phyloP scores from a whole-genome alignment of 2,888 invertebrate species.

The Carabus problematicus region DNA sequence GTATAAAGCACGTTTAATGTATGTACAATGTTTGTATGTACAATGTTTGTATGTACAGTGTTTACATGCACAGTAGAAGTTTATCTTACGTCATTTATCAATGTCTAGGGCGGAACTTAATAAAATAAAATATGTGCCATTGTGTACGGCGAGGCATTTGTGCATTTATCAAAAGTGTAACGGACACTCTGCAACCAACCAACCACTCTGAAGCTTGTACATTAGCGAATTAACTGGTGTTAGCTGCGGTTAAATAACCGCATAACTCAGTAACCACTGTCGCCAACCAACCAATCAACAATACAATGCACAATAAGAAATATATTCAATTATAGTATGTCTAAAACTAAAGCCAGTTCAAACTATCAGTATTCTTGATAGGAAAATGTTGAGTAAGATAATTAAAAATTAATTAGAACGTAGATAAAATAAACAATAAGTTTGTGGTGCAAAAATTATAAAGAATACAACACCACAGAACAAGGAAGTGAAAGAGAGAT shows the following conservation, averaged over 20 bases:
- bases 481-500: too few relatives aligned
- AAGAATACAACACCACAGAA: too few relatives aligned
- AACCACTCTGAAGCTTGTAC: constrained; percentile 9
- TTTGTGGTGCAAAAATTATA: too few relatives aligned
- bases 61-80: constrained; percentile 9
- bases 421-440: too few relatives aligned
- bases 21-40: too few relatives aligned
- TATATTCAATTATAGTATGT: too few relatives aligned
- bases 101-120: constrained; percentile 36
- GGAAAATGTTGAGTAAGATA: too few relatives aligned
- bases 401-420: too few relatives aligned
- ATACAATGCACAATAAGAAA: too few relatives aligned
- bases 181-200: background rate
- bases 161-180: constrained; percentile 38
- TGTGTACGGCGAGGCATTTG: constrained; percentile 24
- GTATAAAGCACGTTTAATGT: background rate
- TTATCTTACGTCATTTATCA: constrained; percentile 34
- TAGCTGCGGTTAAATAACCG: constrained; percentile 25
- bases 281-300: too few relatives aligned
- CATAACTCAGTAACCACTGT: constrained; percentile 1
- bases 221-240: constrained; percentile 42
- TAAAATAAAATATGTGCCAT: constrained; percentile 38
- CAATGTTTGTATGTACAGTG: constrained; percentile 9
- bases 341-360: too few relatives aligned
- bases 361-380: too few relatives aligned